A percentile compares a stretch with the other conserved stretches of the same genome.
Evolutionary conservation across 2,797 vertebrate genomes (phyloP).

Genomic region (Channallabes apus): DNA sequence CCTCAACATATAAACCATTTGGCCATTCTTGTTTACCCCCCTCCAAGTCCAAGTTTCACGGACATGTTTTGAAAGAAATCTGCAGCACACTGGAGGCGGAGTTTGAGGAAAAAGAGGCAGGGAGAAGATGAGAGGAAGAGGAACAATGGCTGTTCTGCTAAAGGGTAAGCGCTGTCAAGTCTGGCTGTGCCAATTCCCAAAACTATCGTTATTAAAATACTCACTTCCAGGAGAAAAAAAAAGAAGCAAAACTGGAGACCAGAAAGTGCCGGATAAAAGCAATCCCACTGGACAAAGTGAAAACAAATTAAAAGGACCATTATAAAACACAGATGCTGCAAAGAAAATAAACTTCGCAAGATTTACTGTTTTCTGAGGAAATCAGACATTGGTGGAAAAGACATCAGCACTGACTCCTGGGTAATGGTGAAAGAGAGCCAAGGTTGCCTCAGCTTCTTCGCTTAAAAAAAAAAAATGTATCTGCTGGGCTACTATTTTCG

Average conservation of each 20-base stretch:
- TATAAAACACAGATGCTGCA: conserved; percentile 98
- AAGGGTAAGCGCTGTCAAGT: conserved; percentile 64
- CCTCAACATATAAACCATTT: conserved; percentile 56
- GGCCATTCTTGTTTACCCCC: conserved; percentile 47
- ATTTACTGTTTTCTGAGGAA: conserved; percentile 89
- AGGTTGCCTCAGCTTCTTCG: background rate
- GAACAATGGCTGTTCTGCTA: conserved; percentile 73
- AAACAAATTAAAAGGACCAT: conserved; percentile 95
- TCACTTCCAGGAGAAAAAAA: conserved; percentile 76
- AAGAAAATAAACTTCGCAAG: conserved; percentile 94
- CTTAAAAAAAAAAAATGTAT: conserved; percentile 48
- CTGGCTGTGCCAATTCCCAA: conserved; percentile 75
- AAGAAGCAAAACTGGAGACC: conserved; percentile 62
- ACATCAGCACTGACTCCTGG: conserved; percentile 79
- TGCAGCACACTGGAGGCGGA: conserved; percentile 66
- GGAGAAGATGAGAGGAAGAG: conserved; percentile 62
- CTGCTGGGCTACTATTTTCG: conserved; percentile 70
- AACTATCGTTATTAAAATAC: conserved; percentile 82
- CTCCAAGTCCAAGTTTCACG: conserved; percentile 67
- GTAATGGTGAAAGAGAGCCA: conserved; percentile 61
- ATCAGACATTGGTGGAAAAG: conserved; percentile 89
- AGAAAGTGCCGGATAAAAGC: conserved; percentile 82
- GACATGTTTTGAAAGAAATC: conserved; percentile 62
- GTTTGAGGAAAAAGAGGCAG: conserved; percentile 70
- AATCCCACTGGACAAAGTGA: conserved; percentile 89